Conservation (phyloP, 2,113 vertebrate species). For the Hemicordylus capensis region DNA sequence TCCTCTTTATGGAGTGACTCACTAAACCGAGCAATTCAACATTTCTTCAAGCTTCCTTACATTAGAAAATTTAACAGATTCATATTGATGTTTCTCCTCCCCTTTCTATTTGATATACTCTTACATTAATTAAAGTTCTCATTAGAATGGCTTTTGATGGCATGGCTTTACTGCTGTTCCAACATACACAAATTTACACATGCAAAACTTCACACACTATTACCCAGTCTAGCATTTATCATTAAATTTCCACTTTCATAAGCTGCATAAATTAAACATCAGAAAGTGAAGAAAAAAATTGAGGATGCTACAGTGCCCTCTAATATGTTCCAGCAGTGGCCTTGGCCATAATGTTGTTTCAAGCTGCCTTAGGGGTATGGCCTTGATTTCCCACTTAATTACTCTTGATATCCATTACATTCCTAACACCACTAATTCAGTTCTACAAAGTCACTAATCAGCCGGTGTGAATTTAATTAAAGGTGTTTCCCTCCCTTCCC, state of each 20-base stretch:
- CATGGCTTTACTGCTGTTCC: not conserved
- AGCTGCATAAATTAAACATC: not conserved
- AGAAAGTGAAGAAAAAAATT: not conserved
- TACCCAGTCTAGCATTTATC: not conserved
- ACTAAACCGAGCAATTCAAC: not conserved
- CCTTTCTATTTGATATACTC: not conserved
- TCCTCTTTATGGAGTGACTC: not conserved
- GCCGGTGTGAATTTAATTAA: slow-evolving; percentile 9
- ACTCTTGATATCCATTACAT: slow-evolving; percentile 8
- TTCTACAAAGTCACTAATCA: slow-evolving; percentile 11
- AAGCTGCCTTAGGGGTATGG: not conserved
- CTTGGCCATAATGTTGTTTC: not conserved
- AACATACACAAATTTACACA: not conserved
- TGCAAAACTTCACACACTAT: not conserved
- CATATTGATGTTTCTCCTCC: not conserved
- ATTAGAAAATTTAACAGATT: not conserved
- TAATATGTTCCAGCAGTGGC: not conserved
- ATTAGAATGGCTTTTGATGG: not conserved
- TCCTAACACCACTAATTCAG: slow-evolving; percentile 1
- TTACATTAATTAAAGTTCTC: not conserved
- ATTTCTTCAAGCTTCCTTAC: not conserved
- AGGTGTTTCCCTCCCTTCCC: not conserved
- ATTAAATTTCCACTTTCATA: not conserved
- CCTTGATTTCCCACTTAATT: slow-evolving; percentile 23
- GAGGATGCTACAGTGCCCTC: not conserved